Percentiles rank a stretch among this genome's conserved stretches.
phyloP scores from a whole-genome alignment of 2,113 vertebrate genomes.

The Microtus oregoni region DNA sequence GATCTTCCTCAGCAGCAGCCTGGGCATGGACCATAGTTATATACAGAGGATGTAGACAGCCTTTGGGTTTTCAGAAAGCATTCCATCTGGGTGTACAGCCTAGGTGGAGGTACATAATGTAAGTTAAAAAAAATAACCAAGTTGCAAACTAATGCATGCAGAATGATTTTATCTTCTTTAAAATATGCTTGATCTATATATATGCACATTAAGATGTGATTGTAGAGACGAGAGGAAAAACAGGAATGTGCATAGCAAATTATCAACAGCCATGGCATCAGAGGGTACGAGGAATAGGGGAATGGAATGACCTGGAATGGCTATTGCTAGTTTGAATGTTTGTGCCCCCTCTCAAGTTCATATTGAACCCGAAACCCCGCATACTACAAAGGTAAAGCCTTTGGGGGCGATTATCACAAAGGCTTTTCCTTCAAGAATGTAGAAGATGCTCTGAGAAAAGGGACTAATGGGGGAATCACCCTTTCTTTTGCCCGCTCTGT shows the following conservation, averaged over 20 bases:
- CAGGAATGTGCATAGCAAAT: not conserved
- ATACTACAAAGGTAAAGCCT: not conserved
- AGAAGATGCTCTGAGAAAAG: not conserved
- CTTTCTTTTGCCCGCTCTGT: not conserved
- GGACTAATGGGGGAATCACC: not conserved
- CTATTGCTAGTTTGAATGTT: not conserved
- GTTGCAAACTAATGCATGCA: not conserved
- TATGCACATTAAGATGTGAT: not conserved
- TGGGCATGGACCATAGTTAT: not conserved
- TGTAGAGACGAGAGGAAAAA: not conserved
- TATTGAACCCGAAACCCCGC: not conserved
- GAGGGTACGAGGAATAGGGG: not conserved
- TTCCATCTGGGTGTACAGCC: not conserved
- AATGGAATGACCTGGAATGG: not conserved
- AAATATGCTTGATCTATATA: not conserved
- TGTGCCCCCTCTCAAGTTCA: not conserved
- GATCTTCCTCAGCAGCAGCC: not conserved
- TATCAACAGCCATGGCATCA: not conserved
- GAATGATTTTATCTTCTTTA: not conserved
- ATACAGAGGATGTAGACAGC: not conserved
- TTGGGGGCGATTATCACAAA: not conserved
- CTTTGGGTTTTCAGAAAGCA: not conserved
- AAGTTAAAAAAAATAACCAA: not conserved
- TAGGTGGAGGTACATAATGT: not conserved
- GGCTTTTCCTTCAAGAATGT: not conserved